A percentile compares a stretch with the other conserved stretches of the same genome.
These are phyloP conservation scores for Pantherophis alleghaniensis DNA, from an alignment of 2,797 vertebrate species.

Conservation along the genomic window DNA sequence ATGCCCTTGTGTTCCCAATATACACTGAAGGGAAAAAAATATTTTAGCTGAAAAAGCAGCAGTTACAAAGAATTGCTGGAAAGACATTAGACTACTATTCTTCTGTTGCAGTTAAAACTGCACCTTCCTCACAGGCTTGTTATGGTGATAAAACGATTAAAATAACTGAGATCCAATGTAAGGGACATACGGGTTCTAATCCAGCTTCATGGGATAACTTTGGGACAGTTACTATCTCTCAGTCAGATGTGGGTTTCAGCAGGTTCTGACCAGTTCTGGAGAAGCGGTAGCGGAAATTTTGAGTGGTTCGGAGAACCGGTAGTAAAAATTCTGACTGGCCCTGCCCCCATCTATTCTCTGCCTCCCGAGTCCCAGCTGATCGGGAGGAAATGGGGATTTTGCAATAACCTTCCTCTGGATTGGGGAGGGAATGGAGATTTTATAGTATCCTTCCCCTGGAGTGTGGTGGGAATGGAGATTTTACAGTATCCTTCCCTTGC, in stretches of 20 bases:
- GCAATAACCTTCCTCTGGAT: too few relatives aligned
- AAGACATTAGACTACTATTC: background rate
- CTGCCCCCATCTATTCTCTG: too few relatives aligned
- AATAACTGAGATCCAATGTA: background rate
- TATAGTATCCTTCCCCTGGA: too few relatives aligned
- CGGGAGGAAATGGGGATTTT: too few relatives aligned
- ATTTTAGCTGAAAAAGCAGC: background rate
- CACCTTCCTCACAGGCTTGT: background rate
- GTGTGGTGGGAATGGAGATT: too few relatives aligned
- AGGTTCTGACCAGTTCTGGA: too few relatives aligned
- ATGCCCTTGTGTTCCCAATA: background rate
- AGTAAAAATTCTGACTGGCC: too few relatives aligned
- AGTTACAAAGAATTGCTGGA: background rate
- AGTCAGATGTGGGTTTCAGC: background rate
- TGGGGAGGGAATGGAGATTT: too few relatives aligned
- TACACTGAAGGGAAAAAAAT: background rate
- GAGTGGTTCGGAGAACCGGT: too few relatives aligned
- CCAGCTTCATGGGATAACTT: background rate
- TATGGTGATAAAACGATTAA: background rate
- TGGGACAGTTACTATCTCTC: background rate
- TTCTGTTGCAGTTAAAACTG: background rate
- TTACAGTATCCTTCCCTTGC: too few relatives aligned
- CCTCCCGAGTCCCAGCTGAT: too few relatives aligned
- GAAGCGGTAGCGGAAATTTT: too few relatives aligned
- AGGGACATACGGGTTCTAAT: background rate